A percentile compares a stretch with the other conserved stretches of the same genome.
phyloP scores from a whole-genome alignment of 2,888 invertebrate genomes.

The Epinotia demarniana region DNA sequence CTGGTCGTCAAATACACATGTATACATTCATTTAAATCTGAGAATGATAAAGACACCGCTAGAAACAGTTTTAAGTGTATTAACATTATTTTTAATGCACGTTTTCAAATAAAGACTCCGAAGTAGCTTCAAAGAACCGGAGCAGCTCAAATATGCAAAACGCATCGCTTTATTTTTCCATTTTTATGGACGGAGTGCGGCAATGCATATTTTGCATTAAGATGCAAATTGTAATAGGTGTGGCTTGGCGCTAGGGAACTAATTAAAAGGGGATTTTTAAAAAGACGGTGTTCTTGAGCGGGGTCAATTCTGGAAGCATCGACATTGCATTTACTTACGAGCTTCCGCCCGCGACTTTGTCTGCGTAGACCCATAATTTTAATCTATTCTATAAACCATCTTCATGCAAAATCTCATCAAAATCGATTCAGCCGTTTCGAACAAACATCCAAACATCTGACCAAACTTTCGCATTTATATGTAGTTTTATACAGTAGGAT shows the following conservation, averaged over 20 bases:
- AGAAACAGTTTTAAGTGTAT: constrained; percentile 9
- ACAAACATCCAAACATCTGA: no score
- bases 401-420: no score
- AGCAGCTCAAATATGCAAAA: constrained; percentile 31
- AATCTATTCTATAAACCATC: no score
- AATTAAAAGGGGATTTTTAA: constrained; percentile 16
- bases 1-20: no score
- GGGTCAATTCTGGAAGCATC: neutral
- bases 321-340: no score
- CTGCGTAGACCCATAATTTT: no score
- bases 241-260: constrained; percentile 24
- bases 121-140: neutral
- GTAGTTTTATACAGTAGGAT: no score
- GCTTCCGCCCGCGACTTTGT: no score
- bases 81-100: neutral
- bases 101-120: constrained; percentile 12
- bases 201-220: constrained; percentile 23
- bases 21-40: no score
- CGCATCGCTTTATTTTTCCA: constrained; percentile 27
- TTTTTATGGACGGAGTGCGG: constrained; percentile 13
- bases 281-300: neutral
- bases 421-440: no score
- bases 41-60: neutral
- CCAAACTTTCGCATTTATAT: no score
- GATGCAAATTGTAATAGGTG: constrained; percentile 32